These are phyloP conservation scores for Neosalanx taihuensis DNA, from an alignment of 2,797 vertebrate species.

Conservation along the genomic window DNA sequence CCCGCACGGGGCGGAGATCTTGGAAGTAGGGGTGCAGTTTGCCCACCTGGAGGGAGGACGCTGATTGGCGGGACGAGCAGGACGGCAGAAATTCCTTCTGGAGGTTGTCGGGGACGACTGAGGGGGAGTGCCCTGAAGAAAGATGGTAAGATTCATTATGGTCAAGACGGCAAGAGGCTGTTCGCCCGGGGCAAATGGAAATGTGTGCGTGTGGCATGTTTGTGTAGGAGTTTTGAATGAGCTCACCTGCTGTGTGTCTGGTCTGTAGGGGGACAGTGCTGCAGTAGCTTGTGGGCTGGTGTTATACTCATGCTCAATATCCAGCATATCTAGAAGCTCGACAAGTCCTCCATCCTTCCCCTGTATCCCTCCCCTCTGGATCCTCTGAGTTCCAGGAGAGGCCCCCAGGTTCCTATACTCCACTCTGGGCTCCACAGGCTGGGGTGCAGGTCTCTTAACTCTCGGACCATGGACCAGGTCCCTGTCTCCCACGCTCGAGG, in stretches of 20 bases:
- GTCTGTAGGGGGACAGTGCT: conserved; percentile 49
- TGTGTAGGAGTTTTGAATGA: not conserved
- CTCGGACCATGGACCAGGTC: conserved; percentile 41
- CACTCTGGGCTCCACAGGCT: conserved; percentile 55
- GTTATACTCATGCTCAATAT: conserved; percentile 77
- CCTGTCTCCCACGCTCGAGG: conserved; percentile 48
- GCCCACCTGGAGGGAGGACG: conserved; percentile 96
- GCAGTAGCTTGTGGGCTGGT: conserved; percentile 57
- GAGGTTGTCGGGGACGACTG: conserved; percentile 46
- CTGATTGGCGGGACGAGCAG: conserved; percentile 89
- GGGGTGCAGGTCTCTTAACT: conserved; percentile 43
- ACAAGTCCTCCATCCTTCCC: conserved; percentile 68
- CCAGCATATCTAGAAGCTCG: conserved; percentile 80
- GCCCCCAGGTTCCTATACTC: conserved; percentile 50
- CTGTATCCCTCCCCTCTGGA: conserved; percentile 57
- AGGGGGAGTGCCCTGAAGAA: conserved; percentile 54
- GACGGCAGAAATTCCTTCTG: conserved; percentile 86
- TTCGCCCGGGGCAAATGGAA: not conserved
- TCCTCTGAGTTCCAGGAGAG: conserved; percentile 47
- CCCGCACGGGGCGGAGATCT: conserved; percentile 50
- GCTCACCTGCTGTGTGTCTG: conserved; percentile 60
- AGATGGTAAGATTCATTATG: not conserved
- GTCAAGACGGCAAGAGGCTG: not conserved
- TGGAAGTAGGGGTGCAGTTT: conserved; percentile 54
- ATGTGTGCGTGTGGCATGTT: conserved; percentile 11